These are phyloP conservation scores for Cladorhizidae sp. DNA, from an alignment of 37 sponge, comb jelly and placozoan genomes.

Conservation along the genomic window DNA sequence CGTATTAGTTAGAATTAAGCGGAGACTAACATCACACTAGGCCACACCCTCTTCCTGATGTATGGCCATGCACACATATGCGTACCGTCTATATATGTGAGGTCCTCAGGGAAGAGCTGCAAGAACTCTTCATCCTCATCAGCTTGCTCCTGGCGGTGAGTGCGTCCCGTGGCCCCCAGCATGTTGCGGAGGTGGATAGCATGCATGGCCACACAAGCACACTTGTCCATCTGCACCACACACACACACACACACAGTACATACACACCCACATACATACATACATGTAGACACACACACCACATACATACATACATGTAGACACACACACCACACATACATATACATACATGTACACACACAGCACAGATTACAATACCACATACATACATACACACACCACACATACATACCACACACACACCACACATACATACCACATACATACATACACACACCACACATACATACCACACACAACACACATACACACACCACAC, in stretches of 20 bases:
- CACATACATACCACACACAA: neutral
- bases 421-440: too few species aligned
- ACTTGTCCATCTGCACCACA: slow-evolving; percentile 85
- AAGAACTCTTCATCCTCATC: slow-evolving; percentile 88
- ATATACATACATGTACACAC: too few species aligned
- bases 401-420: too few species aligned
- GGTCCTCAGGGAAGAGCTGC: slow-evolving; percentile 71
- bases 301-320: too few species aligned
- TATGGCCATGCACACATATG: neutral
- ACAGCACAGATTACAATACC: too few species aligned
- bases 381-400: too few species aligned
- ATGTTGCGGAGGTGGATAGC: slow-evolving; percentile 96
- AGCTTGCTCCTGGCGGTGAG: slow-evolving; percentile 85
- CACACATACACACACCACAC: neutral
- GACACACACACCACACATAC: too few species aligned
- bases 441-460: neutral
- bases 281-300: too few species aligned
- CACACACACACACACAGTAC: neutral
- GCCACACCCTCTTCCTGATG: too few species aligned
- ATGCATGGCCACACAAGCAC: slow-evolving; percentile 97
- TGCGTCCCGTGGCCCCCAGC: slow-evolving; percentile 73
- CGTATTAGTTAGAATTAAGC: too few species aligned
- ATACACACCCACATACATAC: too few species aligned
- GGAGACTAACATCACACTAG: neutral
- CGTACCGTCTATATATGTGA: slow-evolving; percentile 84